Evolutionary conservation across 2,113 vertebrate genomes (phyloP).

Genomic region (Dasyornis broadbenti): DNA sequence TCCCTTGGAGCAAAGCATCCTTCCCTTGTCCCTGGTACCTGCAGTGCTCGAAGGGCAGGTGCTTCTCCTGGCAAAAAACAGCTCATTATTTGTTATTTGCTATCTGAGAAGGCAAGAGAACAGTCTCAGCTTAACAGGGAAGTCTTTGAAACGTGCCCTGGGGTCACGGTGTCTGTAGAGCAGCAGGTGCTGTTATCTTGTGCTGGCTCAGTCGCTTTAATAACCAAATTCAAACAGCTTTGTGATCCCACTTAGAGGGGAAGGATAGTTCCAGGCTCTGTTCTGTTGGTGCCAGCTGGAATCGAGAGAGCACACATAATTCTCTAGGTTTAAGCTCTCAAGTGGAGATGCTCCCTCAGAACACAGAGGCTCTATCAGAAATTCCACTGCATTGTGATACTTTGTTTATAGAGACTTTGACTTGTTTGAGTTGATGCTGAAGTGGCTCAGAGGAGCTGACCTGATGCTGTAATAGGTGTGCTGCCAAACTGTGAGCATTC

Average conservation of each 20-base stretch:
- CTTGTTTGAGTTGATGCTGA: background rate
- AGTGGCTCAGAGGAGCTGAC: background rate
- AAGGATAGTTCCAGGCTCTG: background rate
- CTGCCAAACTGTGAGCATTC: background rate
- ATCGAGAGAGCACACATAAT: background rate
- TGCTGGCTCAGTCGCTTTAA: background rate
- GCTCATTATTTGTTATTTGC: background rate
- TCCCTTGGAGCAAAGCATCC: background rate
- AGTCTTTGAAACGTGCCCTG: background rate
- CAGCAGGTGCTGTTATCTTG: background rate
- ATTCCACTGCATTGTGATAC: background rate
- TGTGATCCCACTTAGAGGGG: background rate
- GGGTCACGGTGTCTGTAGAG: background rate
- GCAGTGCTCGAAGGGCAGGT: background rate
- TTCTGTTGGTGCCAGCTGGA: constrained; percentile 12
- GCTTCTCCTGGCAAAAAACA: background rate
- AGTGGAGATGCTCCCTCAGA: background rate
- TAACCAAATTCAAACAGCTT: background rate
- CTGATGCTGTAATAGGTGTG: background rate
- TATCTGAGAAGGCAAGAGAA: background rate
- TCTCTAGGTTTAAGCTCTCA: background rate
- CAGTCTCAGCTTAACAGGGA: background rate
- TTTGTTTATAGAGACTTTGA: background rate
- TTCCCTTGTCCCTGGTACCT: background rate
- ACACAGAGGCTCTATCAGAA: background rate